These are phyloP conservation scores for Microcebus murinus DNA, from an alignment of 2,113 vertebrate species.

Conservation along the genomic window DNA sequence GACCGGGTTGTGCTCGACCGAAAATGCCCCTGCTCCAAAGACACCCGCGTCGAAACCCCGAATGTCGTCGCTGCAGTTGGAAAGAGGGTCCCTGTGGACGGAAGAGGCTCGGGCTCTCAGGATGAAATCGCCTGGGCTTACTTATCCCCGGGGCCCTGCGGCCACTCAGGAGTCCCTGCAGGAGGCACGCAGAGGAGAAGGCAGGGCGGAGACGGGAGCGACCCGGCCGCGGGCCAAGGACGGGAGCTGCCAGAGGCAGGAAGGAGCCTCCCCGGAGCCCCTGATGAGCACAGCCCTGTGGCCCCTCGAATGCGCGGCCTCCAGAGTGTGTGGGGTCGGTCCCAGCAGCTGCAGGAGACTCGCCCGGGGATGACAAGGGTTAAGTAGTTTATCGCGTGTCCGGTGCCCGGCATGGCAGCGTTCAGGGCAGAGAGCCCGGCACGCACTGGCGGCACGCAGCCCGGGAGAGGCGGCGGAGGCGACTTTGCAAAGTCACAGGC, in stretches of 20 bases:
- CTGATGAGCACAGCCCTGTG: fast-evolving
- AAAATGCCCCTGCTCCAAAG: background rate
- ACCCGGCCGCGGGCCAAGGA: background rate
- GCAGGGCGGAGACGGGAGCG: background rate
- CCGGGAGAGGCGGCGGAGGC: fast-evolving
- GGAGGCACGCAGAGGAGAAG: background rate
- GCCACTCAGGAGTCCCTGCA: background rate
- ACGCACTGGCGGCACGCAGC: fast-evolving
- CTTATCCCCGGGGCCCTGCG: background rate
- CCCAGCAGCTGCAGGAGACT: fast-evolving
- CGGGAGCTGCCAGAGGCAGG: background rate
- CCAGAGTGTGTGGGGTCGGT: background rate
- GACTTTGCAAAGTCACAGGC: fast-evolving
- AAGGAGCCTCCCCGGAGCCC: fast-evolving
- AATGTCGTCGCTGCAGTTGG: fast-evolving
- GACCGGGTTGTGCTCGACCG: fast-evolving
- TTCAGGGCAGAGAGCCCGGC: fast-evolving
- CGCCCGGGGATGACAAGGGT: fast-evolving
- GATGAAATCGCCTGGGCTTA: background rate
- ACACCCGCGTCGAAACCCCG: fast-evolving
- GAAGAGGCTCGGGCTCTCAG: background rate
- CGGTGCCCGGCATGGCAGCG: fast-evolving
- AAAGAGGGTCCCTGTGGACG: background rate
- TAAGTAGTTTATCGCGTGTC: fast-evolving
- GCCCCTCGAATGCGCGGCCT: fast-evolving